A percentile compares a stretch with the other conserved stretches of the same genome.
Evolutionary conservation across 1,140 invertebrate genomes (phyloP).

Genomic region (Ceratosolen solmsi): DNA sequence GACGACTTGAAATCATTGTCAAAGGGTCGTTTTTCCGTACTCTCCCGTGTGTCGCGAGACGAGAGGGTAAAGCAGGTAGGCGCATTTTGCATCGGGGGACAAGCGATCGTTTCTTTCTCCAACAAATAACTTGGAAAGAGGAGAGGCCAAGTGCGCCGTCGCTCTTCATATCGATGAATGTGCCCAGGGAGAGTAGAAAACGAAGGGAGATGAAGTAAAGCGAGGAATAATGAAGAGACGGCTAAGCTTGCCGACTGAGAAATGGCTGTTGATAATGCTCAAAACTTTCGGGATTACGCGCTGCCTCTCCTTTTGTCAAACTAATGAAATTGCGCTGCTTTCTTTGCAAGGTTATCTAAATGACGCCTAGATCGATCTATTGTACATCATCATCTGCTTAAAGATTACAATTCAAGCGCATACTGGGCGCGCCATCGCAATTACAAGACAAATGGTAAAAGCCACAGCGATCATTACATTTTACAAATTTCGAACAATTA

Average conservation of each 20-base stretch:
- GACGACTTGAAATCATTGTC: slow-evolving; percentile 35
- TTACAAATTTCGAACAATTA: too few species aligned
- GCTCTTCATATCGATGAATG: slow-evolving; percentile 14
- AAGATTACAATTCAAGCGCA: too few species aligned
- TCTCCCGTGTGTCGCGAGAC: neutral
- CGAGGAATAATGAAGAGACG: slow-evolving; percentile 38
- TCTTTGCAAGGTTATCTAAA: too few species aligned
- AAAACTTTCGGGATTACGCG: slow-evolving; percentile 4
- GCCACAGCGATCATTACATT: too few species aligned
- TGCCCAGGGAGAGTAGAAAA: neutral
- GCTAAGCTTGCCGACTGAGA: slow-evolving; percentile 32
- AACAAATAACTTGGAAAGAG: slow-evolving; percentile 41
- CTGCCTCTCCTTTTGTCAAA: too few species aligned
- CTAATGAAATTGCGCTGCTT: too few species aligned
- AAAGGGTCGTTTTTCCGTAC: neutral
- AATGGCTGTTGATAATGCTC: slow-evolving; percentile 40
- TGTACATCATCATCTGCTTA: too few species aligned
- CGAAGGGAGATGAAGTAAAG: slow-evolving; percentile 10
- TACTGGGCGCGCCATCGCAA: too few species aligned
- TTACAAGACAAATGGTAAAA: too few species aligned
- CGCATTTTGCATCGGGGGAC: slow-evolving; percentile 3
- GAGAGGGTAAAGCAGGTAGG: slow-evolving; percentile 33
- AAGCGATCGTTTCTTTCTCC: slow-evolving; percentile 36
- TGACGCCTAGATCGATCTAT: too few species aligned
- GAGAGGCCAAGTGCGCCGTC: neutral